These are phyloP conservation scores for Natrix natrix DNA, from an alignment of 2,797 vertebrate genomes.

Conservation along the genomic window DNA sequence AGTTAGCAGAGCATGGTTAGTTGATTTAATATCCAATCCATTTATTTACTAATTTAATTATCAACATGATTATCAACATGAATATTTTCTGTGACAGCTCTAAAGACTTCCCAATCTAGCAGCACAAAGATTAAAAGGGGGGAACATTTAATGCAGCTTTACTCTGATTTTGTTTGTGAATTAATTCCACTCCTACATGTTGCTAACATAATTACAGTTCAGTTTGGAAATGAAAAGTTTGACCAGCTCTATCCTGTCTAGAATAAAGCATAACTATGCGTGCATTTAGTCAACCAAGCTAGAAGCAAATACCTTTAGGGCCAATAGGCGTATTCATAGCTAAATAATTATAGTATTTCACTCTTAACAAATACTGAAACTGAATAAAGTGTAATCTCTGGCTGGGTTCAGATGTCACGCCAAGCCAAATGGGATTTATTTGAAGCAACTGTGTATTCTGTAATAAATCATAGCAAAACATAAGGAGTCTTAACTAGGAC, in stretches of 20 bases:
- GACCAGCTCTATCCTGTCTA: background rate
- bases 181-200: background rate
- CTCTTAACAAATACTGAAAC: background rate
- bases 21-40: background rate
- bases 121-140: background rate
- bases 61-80: slow-evolving; percentile 3
- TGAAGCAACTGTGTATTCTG: background rate
- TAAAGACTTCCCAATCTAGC: accelerated
- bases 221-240: accelerated
- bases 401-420: background rate
- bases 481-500: background rate
- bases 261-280: background rate
- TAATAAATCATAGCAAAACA: background rate
- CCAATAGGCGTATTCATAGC: background rate
- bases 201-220: background rate
- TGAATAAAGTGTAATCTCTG: background rate
- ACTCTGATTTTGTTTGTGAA: background rate
- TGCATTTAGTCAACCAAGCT: background rate
- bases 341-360: background rate
- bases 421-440: background rate
- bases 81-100: background rate
- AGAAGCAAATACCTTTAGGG: background rate
- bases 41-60: background rate
- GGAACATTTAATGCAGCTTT: accelerated
- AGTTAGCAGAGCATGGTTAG: background rate